phyloP scores from a whole-genome alignment of 2,888 invertebrate species.

The Conus canariensis region DNA sequence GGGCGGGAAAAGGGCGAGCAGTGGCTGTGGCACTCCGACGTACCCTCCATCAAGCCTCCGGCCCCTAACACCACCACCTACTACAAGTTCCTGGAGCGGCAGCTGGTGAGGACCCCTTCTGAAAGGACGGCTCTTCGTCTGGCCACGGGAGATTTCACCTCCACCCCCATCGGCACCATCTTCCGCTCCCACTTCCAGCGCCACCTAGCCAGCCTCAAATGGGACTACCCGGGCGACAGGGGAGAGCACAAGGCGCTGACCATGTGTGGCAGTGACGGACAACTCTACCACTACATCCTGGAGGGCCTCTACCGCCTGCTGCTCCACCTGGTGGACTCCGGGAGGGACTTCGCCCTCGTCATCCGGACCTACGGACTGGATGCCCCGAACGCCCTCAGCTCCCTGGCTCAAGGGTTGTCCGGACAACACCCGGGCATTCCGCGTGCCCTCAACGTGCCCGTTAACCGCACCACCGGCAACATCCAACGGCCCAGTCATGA shows the following conservation, averaged over 20 bases:
- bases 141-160: constrained; percentile 75
- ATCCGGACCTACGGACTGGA: constrained; percentile 77
- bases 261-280: constrained; percentile 68
- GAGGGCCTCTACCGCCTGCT: constrained; percentile 75
- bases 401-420: constrained; percentile 63
- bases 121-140: constrained; percentile 71
- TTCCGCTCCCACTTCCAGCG: constrained; percentile 70
- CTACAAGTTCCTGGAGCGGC: constrained; percentile 75
- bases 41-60: constrained; percentile 70
- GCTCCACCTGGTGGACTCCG: constrained; percentile 61
- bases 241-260: constrained; percentile 53
- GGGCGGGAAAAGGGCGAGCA: constrained; percentile 64
- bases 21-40: constrained; percentile 73
- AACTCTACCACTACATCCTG: constrained; percentile 76
- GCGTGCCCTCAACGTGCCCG: constrained; percentile 56
- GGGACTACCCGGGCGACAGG: constrained; percentile 60
- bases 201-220: constrained; percentile 69
- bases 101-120: constrained; percentile 68
- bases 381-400: constrained; percentile 71
- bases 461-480: constrained; percentile 64
- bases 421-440: constrained; percentile 74
- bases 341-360: constrained; percentile 73
- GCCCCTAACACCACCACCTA: constrained; percentile 66
- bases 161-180: constrained; percentile 64
- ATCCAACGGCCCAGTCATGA: constrained; percentile 60